Conservation (phyloP, 2,797 vertebrate genomes). For the Falco berigora region DNA sequence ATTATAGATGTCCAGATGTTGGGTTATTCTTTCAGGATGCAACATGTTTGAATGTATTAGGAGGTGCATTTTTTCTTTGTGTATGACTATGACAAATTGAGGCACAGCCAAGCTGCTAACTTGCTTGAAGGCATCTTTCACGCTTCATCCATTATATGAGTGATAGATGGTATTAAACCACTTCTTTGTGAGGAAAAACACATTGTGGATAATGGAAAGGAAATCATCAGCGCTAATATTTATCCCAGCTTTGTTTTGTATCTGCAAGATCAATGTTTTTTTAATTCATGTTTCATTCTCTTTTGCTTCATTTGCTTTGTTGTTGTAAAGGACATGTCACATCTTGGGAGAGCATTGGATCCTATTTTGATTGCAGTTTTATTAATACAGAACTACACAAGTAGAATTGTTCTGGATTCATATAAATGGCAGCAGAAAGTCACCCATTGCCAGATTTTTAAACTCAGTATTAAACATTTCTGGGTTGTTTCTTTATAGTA, state of each 20-base stretch:
- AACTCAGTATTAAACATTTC: not conserved
- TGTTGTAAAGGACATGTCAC: not conserved
- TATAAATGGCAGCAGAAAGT: not conserved
- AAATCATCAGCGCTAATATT: conserved; percentile 32
- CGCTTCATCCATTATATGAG: conserved; percentile 48
- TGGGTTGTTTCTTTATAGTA: not conserved
- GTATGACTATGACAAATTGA: conserved; percentile 56
- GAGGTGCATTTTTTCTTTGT: conserved; percentile 6
- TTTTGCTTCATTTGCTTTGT: conserved; percentile 32
- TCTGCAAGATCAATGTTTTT: conserved; percentile 23
- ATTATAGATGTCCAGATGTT: conserved; percentile 33
- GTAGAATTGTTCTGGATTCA: not conserved
- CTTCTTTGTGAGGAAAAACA: not conserved
- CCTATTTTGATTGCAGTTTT: not conserved
- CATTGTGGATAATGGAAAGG: conserved; percentile 34
- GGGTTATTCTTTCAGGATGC: conserved; percentile 12
- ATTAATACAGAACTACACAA: not conserved
- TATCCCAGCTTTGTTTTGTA: conserved; percentile 34
- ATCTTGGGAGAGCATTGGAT: not conserved
- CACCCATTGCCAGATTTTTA: not conserved
- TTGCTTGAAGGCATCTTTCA: conserved; percentile 60
- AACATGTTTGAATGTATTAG: conserved; percentile 29
- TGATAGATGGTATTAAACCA: conserved; percentile 43
- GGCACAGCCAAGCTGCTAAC: conserved; percentile 46
- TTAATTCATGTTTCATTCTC: conserved; percentile 27